phyloP scores from a whole-genome alignment of 2,797 vertebrate species.

The Bradypodion pumilum region DNA sequence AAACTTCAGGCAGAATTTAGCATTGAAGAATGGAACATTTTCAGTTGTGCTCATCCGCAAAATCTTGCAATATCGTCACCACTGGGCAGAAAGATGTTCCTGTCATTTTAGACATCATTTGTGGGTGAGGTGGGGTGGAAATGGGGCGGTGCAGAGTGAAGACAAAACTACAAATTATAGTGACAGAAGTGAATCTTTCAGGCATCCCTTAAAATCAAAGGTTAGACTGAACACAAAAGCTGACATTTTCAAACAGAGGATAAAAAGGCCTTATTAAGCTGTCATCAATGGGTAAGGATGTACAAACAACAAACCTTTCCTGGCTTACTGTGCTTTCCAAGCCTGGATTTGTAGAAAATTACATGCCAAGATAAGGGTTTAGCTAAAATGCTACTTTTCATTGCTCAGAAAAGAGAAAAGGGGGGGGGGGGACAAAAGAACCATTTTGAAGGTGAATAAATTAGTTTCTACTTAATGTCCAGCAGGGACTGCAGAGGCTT shows the following conservation, averaged over 20 bases:
- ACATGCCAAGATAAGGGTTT: constrained; percentile 27
- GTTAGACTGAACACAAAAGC: constrained; percentile 70
- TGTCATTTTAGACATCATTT: constrained; percentile 52
- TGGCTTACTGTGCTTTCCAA: background rate
- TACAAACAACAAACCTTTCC: constrained; percentile 41
- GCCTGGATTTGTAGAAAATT: constrained; percentile 33
- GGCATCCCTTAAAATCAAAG: constrained; percentile 55
- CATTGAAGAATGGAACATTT: background rate
- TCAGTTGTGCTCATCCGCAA: background rate
- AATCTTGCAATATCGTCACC: background rate
- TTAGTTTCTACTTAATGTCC: background rate
- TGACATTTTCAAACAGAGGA: constrained; percentile 70
- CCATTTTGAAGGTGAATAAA: background rate
- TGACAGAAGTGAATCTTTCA: constrained; percentile 62
- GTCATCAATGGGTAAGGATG: constrained; percentile 63
- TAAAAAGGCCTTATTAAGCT: constrained; percentile 71
- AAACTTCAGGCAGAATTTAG: background rate
- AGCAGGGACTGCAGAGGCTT: too few relatives aligned
- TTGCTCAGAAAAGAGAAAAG: background rate
- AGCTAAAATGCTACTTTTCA: background rate
- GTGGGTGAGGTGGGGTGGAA: background rate
- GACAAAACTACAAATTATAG: constrained; percentile 52
- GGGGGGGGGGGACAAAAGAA: background rate
- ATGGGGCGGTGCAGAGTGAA: too few relatives aligned
- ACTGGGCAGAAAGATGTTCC: constrained; percentile 16